Evolutionary conservation across 2,113 vertebrate genomes (phyloP), one percentile per base, ranked within the genome.

Genomic region (Isichthys henryi): DNA sequence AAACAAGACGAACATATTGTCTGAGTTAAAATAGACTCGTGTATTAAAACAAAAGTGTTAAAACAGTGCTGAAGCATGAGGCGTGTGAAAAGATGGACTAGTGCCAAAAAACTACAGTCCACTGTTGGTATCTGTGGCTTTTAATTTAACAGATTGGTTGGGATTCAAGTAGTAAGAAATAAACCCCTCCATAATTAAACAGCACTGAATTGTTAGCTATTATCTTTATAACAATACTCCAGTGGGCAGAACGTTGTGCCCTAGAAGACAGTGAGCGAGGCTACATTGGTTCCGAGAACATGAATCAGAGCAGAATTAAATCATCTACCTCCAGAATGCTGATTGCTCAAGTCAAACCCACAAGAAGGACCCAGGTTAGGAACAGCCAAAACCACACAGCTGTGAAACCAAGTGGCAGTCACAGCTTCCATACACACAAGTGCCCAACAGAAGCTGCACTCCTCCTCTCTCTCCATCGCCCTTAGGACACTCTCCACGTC

Each of bases 401-500:
- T 92, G 88, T 92, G 89, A 88, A 87, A 93, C 93, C 90, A 91
- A 94, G 94, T 92, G 92, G 93, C 93, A 93, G 94, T 94, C 93
- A 94, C 94, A 95, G 95, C 91, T 93, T 93, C 93, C 93, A 50
- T 94, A 94, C 95, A 95, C 95, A 94, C 94, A 52, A 62, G 13
- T 48, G 53, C 93, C 91, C 92, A 92, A 94, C 95, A 94, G 91
- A 92, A 91, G 77, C 45, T 70, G 53, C 5, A 45, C 3, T 8
- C 17, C 5, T 50, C 9, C 17, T 56, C 11, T 53, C 31, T 17
- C 46, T 87, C 4, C 23, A 39, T 31, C 23, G 2, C 19, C 48
- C 49, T 52, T 49, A 11, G 1, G n/a, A 50, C 84, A 50, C 5
- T n/a, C 84, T 27, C 77, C 35, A 19, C 17, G 27, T 85, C 43